These are phyloP conservation scores for Lutjanus campechanus DNA, from an alignment of 2,797 vertebrate genomes.

Conservation along the genomic window DNA sequence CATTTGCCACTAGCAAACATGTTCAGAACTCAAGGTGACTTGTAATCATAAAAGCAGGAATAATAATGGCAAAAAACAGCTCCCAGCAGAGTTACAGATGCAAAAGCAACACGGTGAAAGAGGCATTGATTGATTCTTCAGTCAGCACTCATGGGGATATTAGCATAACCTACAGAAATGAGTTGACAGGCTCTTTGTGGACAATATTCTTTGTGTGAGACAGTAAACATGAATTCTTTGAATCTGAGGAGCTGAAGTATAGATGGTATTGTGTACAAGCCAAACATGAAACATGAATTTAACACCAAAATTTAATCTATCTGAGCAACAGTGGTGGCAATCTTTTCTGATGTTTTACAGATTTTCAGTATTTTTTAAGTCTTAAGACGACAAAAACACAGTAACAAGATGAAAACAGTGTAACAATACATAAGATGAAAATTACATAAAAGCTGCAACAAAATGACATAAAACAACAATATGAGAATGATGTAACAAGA, in stretches of 20 bases:
- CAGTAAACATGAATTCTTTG: constrained; percentile 37
- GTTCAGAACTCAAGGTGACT: constrained; percentile 55
- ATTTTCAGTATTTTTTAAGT: too few relatives aligned
- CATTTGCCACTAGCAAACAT: constrained; percentile 48
- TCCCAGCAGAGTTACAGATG: constrained; percentile 57
- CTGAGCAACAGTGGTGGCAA: constrained; percentile 7
- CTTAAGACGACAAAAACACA: too few relatives aligned
- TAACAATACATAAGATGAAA: constrained; percentile 6
- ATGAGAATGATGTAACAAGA: too few relatives aligned
- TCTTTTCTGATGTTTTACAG: constrained; percentile 37
- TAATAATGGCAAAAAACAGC: constrained; percentile 47
- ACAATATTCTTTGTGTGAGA: constrained; percentile 17
- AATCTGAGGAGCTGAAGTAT: constrained; percentile 24
- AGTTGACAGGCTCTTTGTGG: constrained; percentile 49
- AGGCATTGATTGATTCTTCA: constrained; percentile 62
- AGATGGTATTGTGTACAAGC: constrained; percentile 26
- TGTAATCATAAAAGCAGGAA: constrained; percentile 66
- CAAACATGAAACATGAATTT: constrained; percentile 29
- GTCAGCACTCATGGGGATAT: constrained; percentile 44
- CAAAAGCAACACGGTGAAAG: constrained; percentile 49
- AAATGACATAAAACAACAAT: too few relatives aligned
- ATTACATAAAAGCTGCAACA: too few relatives aligned
- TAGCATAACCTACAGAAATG: constrained; percentile 44
- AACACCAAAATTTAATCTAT: constrained; percentile 6
- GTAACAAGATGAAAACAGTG: too few relatives aligned